phyloP scores from a whole-genome alignment of 2,797 vertebrate species.

The Manis crassicaudata region DNA sequence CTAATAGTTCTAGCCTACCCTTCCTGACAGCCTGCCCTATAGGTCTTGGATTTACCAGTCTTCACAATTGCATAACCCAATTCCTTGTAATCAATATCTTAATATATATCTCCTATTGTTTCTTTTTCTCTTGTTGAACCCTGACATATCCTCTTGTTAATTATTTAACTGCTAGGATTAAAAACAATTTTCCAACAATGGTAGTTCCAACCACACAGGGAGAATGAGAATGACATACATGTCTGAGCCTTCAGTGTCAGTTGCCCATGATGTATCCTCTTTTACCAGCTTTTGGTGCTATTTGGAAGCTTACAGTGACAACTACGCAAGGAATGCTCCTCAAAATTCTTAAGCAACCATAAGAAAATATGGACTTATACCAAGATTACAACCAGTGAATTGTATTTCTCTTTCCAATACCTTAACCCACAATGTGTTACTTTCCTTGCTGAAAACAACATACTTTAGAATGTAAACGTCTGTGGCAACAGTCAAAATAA shows the following conservation, averaged over 20 bases:
- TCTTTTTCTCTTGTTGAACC: not conserved
- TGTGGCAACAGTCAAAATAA: not conserved
- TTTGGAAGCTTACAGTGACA: not conserved
- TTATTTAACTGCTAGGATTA: not conserved
- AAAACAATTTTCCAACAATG: not conserved
- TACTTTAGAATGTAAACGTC: not conserved
- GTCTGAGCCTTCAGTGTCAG: not conserved
- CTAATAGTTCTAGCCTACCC: not conserved
- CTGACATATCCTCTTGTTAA: not conserved
- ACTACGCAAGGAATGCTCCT: not conserved
- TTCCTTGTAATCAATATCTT: not conserved
- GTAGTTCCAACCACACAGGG: not conserved
- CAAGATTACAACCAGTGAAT: not conserved
- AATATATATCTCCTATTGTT: not conserved
- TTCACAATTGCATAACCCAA: not conserved
- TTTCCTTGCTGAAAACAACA: not conserved
- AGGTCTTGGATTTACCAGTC: not conserved
- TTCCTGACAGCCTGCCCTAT: not conserved
- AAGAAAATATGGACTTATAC: not conserved
- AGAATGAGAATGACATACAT: not conserved
- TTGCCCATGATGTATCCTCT: not conserved
- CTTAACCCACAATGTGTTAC: not conserved
- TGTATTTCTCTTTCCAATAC: not conserved
- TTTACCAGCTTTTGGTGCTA: conserved; percentile 33
- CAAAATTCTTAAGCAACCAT: not conserved